Evolutionary conservation across 2,888 invertebrate genomes (phyloP), one percentile per base, ranked within the genome.

Genomic region (Lapara coniferarum): DNA sequence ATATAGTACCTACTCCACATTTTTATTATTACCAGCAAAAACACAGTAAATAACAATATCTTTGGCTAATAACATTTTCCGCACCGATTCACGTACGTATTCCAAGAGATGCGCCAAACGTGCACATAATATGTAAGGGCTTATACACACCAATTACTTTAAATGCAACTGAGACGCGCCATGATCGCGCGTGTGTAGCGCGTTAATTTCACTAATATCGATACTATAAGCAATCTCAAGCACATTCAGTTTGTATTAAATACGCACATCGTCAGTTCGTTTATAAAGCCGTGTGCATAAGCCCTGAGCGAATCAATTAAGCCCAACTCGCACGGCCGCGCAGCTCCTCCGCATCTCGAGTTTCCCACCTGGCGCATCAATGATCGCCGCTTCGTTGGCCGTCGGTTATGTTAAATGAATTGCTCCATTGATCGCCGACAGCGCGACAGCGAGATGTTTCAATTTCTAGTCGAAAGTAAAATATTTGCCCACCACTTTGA

Each of bases 381-480:
- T 76, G 73, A 71, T 78, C 77, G 71, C 72, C 74, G 73, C 73
- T 66, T 69, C 69, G 71, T 73, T 77, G 73, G 69, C 69, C 71
- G 68, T 68, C 69, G 73, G 72, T 71, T 69, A 72, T 74, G 74
- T 71, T 72, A 70, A 77, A 77, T 78, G 78, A 78, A 77, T 78
- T 79, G 80, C 75, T 79, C 77, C 78, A 80, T 81, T 81, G 81
- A 77, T 76, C 75, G 72, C 69, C 71, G 69, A 71, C 68, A 70
- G 57, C 70, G 73, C 73, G 63, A 78, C 76, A 77, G 77, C 74
- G 73, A 78, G 72, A 73, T 69, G 75, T 72, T 78, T 73, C 72
- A 75, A 80, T 79, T 74, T 74, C 78, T 69, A 46, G 75, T 74
- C 77, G 81, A 79, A 79, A 79, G 81, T 80, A 80, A 80, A 78